Evolutionary conservation across 2,113 vertebrate species (phyloP).

Genomic region (Phyllostomus hastatus): DNA sequence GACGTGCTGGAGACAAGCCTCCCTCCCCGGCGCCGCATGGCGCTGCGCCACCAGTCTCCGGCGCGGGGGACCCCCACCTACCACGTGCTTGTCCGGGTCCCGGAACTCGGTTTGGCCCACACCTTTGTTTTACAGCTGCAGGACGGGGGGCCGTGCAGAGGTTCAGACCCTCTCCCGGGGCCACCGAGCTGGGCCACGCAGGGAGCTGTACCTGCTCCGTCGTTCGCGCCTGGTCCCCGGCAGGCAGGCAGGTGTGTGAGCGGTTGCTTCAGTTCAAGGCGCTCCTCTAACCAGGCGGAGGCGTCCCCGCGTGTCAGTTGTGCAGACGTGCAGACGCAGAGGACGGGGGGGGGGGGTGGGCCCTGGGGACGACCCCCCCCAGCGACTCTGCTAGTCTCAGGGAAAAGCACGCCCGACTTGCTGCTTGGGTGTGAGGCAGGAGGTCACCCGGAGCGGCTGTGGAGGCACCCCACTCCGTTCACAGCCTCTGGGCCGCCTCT

Average conservation of each 20-base stretch:
- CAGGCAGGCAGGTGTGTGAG: background rate
- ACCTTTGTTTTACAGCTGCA: background rate
- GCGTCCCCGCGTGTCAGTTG: background rate
- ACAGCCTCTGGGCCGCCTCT: background rate
- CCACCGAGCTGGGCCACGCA: background rate
- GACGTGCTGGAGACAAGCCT: background rate
- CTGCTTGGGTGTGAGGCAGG: no score
- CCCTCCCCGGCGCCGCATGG: background rate
- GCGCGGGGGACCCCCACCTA: background rate
- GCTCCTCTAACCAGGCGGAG: conserved; percentile 26
- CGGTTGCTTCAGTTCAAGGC: background rate
- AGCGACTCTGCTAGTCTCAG: background rate
- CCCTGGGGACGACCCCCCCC: background rate
- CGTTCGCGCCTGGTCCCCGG: background rate
- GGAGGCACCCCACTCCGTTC: background rate
- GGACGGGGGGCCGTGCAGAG: background rate
- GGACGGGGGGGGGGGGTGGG: background rate
- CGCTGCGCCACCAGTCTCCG: background rate
- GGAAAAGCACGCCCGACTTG: background rate
- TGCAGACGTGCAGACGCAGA: background rate
- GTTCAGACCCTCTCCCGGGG: background rate
- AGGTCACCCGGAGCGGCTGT: background rate
- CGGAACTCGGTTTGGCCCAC: background rate
- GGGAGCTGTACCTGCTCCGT: background rate
- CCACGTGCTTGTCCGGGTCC: no score